These are phyloP conservation scores for Ailurus styani DNA, from an alignment of 2,113 vertebrate genomes.

Conservation along the genomic window DNA sequence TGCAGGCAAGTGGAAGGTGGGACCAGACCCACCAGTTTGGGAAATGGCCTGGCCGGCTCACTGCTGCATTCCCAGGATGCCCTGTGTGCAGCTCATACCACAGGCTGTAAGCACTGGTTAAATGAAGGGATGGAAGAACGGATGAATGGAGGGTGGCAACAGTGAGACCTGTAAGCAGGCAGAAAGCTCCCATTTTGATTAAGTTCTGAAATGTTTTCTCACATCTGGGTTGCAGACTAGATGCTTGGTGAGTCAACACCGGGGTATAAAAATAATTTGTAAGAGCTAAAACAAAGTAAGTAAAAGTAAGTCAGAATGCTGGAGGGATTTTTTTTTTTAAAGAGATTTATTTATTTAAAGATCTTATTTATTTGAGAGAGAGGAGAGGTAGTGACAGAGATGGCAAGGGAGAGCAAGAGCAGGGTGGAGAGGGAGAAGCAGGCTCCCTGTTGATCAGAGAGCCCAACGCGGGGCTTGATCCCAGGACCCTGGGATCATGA, in stretches of 20 bases:
- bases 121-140: neutral
- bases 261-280: too few species aligned
- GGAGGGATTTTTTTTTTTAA: neutral
- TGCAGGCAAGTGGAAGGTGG: neutral
- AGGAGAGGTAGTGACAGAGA: too few species aligned
- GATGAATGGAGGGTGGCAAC: neutral
- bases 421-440: too few species aligned
- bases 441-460: too few species aligned
- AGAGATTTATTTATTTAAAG: too few species aligned
- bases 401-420: too few species aligned
- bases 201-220: neutral
- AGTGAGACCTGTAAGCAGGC: neutral
- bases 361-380: too few species aligned
- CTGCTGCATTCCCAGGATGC: neutral
- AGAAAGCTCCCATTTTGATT: neutral
- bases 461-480: too few species aligned
- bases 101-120: neutral
- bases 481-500: too few species aligned
- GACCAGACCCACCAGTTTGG: neutral
- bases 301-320: neutral
- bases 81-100: neutral
- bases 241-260: neutral
- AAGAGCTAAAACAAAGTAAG: neutral
- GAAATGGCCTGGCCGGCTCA: neutral
- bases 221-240: neutral